Conservation (phyloP, 2,797 vertebrate species). For the Rhynchonycteris naso region DNA sequence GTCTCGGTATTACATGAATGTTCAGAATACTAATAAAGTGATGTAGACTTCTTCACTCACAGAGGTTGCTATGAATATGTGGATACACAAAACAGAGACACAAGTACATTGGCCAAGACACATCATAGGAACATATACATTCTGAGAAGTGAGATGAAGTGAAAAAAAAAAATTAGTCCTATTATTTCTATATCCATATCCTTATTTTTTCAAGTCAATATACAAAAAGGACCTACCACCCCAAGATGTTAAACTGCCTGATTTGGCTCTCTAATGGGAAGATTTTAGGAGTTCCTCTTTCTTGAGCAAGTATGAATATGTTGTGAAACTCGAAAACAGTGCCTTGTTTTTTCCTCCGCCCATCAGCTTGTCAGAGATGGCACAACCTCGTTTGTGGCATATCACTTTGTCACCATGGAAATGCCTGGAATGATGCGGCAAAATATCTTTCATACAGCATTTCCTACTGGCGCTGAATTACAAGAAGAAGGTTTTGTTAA, state of each 20-base stretch:
- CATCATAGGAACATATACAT: background rate
- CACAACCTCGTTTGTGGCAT: background rate
- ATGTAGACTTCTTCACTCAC: background rate
- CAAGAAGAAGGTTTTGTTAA: conserved; percentile 50
- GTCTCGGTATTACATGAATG: background rate
- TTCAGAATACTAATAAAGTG: background rate
- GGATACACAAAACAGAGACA: background rate
- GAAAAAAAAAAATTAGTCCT: background rate
- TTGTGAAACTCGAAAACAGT: background rate
- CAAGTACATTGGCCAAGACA: background rate
- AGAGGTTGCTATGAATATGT: background rate
- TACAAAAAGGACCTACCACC: background rate
- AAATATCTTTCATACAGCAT: conserved; percentile 36
- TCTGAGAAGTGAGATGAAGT: background rate
- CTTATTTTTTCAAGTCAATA: background rate
- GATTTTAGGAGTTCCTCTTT: background rate
- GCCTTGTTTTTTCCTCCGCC: background rate
- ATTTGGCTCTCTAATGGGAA: background rate
- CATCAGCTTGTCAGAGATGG: conserved; percentile 35
- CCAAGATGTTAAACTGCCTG: background rate
- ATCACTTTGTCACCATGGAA: conserved; percentile 57
- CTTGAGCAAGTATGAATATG: background rate
- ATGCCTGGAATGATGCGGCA: conserved; percentile 34
- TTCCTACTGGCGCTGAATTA: background rate
- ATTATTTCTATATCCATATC: background rate